phyloP scores from a whole-genome alignment of 2,888 invertebrate species.

The Stomorhina lunata region DNA sequence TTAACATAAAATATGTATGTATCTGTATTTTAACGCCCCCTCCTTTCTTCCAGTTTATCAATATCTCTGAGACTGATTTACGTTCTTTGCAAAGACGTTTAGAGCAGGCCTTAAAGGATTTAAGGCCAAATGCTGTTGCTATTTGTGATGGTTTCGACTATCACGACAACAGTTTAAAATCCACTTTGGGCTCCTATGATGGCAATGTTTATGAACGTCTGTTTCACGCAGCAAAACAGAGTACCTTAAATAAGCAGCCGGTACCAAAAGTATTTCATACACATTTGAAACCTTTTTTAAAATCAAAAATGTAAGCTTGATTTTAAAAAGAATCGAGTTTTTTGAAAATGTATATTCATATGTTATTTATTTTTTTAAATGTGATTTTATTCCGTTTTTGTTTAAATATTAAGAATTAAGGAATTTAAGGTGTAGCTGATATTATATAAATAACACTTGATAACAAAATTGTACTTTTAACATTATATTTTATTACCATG shows the following conservation, averaged over 20 bases:
- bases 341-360: too few relatives aligned
- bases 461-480: too few relatives aligned
- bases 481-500: too few relatives aligned
- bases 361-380: too few relatives aligned
- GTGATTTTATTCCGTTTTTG: neutral
- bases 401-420: too few relatives aligned
- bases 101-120: constrained; percentile 84
- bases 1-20: too few relatives aligned
- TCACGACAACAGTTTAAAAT: constrained; percentile 87
- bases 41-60: constrained; percentile 64
- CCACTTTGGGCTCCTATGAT: constrained; percentile 89
- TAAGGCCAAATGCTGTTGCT: constrained; percentile 93
- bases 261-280: constrained; percentile 86
- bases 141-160: constrained; percentile 96
- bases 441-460: too few relatives aligned
- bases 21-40: too few relatives aligned
- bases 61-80: constrained; percentile 68
- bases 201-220: constrained; percentile 91
- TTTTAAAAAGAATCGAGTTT: too few relatives aligned
- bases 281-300: constrained; percentile 89
- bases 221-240: constrained; percentile 88
- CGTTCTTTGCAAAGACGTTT: constrained; percentile 84
- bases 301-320: constrained; percentile 86
- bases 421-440: too few relatives aligned
- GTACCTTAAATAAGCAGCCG: constrained; percentile 89